These are phyloP conservation scores for Etheostoma nigrum DNA, from an alignment of 2,797 vertebrate species.

Conservation along the genomic window DNA sequence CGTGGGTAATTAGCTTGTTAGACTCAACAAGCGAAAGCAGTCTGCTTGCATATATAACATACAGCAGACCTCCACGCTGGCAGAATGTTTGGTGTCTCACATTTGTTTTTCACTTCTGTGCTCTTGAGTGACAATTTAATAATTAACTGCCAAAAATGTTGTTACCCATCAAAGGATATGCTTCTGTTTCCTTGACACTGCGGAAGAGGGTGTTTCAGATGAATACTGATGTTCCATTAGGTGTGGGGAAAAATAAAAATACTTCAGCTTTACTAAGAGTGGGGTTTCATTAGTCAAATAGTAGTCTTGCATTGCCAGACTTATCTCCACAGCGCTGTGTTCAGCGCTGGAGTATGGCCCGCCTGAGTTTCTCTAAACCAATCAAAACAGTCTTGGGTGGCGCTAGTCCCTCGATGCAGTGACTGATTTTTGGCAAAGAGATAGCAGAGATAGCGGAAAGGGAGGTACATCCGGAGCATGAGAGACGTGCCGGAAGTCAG, in stretches of 20 bases:
- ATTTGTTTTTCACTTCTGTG: conserved; percentile 33
- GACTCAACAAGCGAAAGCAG: conserved; percentile 24
- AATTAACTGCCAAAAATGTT: conserved; percentile 52
- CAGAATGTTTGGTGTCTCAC: conserved; percentile 1
- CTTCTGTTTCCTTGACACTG: conserved; percentile 25
- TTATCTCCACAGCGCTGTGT: no score
- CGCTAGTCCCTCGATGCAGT: no score
- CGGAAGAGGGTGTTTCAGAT: conserved; percentile 5
- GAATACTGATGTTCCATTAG: conserved; percentile 38
- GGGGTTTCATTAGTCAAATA: no score
- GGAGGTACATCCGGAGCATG: no score
- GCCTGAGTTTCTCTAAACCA: no score
- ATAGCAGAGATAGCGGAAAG: no score
- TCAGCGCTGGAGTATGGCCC: no score
- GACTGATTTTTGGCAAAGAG: no score
- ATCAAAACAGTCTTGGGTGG: no score
- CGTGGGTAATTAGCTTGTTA: conserved; percentile 44
- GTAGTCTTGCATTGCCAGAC: no score
- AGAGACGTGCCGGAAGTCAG: no score
- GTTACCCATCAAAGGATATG: conserved; percentile 17
- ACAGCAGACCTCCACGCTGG: not conserved
- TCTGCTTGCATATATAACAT: not conserved
- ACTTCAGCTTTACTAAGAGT: no score
- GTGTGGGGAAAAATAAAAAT: conserved; percentile 2
- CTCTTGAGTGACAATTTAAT: conserved; percentile 47